phyloP scores from a whole-genome alignment of 1,140 invertebrate genomes.

The Pogonognathellus flavescens region DNA sequence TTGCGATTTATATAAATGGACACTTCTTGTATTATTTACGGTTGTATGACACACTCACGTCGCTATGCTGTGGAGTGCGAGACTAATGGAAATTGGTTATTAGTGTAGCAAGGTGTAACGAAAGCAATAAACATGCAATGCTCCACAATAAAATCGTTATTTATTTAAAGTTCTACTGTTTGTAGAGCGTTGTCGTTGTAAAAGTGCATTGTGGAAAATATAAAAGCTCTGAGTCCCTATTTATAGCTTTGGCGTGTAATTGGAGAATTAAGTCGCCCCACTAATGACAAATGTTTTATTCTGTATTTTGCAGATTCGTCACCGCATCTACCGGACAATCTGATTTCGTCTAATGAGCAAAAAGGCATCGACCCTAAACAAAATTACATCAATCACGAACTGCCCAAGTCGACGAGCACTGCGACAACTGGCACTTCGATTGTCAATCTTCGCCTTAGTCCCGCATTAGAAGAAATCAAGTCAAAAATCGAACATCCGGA shows the following conservation, averaged over 20 bases:
- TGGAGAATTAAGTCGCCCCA: not conserved
- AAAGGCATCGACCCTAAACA: conserved; percentile 53
- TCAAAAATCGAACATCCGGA: conserved; percentile 20
- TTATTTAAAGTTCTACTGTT: too few relatives aligned
- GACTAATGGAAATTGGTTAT: too few relatives aligned
- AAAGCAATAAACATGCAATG: too few relatives aligned
- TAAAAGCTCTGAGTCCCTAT: too few relatives aligned
- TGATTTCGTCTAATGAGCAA: conserved; percentile 61
- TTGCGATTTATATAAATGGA: too few relatives aligned
- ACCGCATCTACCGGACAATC: conserved; percentile 63
- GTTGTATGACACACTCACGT: too few relatives aligned
- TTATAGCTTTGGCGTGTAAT: not conserved
- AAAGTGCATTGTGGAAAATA: too few relatives aligned
- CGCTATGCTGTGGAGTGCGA: too few relatives aligned
- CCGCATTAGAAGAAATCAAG: conserved; percentile 34
- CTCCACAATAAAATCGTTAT: too few relatives aligned
- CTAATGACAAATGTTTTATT: conserved; percentile 39
- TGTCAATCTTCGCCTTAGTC: conserved; percentile 33
- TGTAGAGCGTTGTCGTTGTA: too few relatives aligned
- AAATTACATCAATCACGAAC: conserved; percentile 54
- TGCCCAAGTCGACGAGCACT: conserved; percentile 50
- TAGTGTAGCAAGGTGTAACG: too few relatives aligned
- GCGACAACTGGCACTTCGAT: conserved; percentile 1
- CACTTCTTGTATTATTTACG: too few relatives aligned
- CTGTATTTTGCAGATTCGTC: conserved; percentile 61